Conservation (phyloP, 2,113 vertebrate species). For the Paratilapia polleni region DNA sequence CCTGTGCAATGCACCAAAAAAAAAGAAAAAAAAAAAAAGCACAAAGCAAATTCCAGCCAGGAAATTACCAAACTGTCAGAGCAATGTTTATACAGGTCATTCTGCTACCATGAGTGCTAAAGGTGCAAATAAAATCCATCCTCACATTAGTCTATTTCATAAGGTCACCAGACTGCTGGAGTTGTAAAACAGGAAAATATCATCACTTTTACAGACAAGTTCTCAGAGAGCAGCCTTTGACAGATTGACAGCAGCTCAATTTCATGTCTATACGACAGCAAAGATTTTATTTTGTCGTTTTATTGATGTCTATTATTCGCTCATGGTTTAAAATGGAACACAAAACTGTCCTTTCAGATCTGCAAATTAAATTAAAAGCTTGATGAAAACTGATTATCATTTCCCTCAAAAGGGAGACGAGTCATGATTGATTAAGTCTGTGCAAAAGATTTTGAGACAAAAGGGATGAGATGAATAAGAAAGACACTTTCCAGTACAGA, state of each 20-base stretch:
- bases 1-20: not conserved
- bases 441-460: not conserved
- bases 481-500: not conserved
- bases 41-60: not conserved
- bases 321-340: not conserved
- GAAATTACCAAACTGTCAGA: not conserved
- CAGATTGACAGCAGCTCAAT: not conserved
- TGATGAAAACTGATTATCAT: not conserved
- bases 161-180: not conserved
- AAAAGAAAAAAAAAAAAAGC: too few relatives aligned
- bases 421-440: not conserved
- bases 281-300: not conserved
- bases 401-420: constrained; percentile 9
- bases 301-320: not conserved
- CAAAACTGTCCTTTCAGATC: not conserved
- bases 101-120: not conserved
- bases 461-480: not conserved
- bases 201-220: not conserved
- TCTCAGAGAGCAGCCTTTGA: not conserved
- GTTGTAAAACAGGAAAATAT: not conserved
- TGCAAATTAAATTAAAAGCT: constrained; percentile 1
- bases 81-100: not conserved
- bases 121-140: not conserved
- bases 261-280: not conserved
- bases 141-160: not conserved